Evolutionary conservation across 2,888 invertebrate genomes (phyloP).

Genomic region (Mythimna albipuncta): DNA sequence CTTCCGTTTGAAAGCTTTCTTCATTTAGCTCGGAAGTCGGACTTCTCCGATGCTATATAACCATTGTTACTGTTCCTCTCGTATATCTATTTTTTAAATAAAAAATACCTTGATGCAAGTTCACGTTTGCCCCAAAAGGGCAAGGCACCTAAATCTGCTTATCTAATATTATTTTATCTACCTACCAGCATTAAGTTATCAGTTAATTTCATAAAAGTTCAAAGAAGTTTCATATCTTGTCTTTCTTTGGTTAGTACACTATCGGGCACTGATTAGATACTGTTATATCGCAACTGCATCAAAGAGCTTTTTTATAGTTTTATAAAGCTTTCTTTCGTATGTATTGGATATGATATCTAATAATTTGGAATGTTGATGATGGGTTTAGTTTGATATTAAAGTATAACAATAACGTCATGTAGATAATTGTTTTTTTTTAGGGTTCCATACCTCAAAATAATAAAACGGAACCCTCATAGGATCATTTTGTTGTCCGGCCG

Average conservation of each 20-base stretch:
- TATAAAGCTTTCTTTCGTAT: background rate
- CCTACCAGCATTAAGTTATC: constrained; percentile 16
- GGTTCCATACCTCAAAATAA: too few species aligned
- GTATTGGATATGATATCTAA: too few species aligned
- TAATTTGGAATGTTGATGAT: background rate
- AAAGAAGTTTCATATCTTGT: constrained; percentile 33
- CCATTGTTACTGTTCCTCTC: background rate
- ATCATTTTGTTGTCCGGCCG: too few species aligned
- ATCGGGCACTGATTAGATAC: constrained; percentile 57
- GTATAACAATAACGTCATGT: too few species aligned
- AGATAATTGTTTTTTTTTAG: too few species aligned
- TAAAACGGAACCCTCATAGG: too few species aligned
- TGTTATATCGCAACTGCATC: background rate
- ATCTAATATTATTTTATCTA: constrained; percentile 2
- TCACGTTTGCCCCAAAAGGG: too few species aligned
- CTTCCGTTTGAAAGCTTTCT: constrained; percentile 31
- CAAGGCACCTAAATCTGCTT: too few species aligned
- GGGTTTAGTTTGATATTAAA: background rate
- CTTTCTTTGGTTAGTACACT: constrained; percentile 47
- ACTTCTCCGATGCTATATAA: background rate
- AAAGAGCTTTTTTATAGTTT: constrained; percentile 21
- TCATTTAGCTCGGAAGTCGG: constrained; percentile 37
- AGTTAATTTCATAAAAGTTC: constrained; percentile 35
- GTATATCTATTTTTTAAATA: background rate
- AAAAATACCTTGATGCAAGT: background rate